phyloP scores from a whole-genome alignment of 2,888 invertebrate species.

The Philonicus albiceps region DNA sequence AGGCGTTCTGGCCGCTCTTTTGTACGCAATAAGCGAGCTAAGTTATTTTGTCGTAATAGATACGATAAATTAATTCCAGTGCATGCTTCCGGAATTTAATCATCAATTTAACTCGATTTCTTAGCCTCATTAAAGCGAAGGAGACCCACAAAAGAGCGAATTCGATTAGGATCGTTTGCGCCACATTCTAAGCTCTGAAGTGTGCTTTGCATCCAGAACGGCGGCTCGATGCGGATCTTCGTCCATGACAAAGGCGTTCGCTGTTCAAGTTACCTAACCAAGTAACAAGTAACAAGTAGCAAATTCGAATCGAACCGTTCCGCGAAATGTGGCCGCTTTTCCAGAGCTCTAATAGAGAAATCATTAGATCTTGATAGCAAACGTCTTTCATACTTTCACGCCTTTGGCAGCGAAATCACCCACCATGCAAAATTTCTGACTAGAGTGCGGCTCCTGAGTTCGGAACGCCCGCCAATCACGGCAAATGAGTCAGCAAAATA shows the following conservation, averaged over 20 bases:
- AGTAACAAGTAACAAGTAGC: background rate
- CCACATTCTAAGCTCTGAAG: background rate
- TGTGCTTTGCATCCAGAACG: background rate
- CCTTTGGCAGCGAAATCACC: background rate
- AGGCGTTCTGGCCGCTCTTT: background rate
- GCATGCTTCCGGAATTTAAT: background rate
- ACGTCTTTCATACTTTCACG: slow-evolving; percentile 15
- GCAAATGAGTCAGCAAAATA: background rate
- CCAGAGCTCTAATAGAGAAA: background rate
- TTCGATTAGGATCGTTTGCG: background rate
- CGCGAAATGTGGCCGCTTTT: background rate
- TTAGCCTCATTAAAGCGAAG: background rate
- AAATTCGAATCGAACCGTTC: background rate
- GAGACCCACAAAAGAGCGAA: background rate
- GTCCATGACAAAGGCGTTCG: background rate
- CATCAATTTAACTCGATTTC: background rate
- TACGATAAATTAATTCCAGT: background rate
- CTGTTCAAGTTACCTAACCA: background rate
- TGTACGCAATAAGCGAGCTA: background rate
- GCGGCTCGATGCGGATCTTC: background rate
- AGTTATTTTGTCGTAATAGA: background rate
- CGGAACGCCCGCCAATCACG: slow-evolving; percentile 5
- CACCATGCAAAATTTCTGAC: background rate
- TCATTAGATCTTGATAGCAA: background rate
- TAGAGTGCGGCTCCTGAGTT: background rate